phyloP scores from a whole-genome alignment of 2,113 vertebrate genomes.

The Tragelaphus strepsiceros region DNA sequence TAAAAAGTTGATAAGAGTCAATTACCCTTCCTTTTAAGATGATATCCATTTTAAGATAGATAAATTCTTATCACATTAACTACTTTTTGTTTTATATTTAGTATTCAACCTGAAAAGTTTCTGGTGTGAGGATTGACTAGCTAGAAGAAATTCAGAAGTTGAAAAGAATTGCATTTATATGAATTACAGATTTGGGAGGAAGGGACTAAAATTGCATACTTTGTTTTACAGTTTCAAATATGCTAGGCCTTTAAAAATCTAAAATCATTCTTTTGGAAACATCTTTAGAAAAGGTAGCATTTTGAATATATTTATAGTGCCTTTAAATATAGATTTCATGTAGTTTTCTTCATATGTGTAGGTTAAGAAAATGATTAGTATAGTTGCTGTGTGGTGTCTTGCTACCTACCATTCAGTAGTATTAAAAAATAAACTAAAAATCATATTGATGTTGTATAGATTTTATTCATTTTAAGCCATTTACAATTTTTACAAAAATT shows the following conservation, averaged over 20 bases:
- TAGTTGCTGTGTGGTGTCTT: background rate
- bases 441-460: background rate
- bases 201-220: background rate
- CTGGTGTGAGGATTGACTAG: background rate
- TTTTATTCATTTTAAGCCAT: background rate
- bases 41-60: background rate
- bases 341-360: background rate
- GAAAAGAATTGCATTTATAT: background rate
- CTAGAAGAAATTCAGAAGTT: background rate
- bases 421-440: background rate
- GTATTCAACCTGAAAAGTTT: background rate
- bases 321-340: background rate
- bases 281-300: background rate
- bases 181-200: background rate
- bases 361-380: background rate
- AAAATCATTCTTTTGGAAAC: background rate
- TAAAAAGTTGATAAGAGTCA: background rate
- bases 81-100: background rate
- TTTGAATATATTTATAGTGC: background rate
- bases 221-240: background rate
- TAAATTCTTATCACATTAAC: background rate
- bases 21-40: background rate
- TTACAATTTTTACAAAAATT: too few relatives aligned
- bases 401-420: background rate
- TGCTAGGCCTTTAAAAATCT: background rate